Conservation (phyloP, 2,888 invertebrate species). For the Chouioia cunea region DNA sequence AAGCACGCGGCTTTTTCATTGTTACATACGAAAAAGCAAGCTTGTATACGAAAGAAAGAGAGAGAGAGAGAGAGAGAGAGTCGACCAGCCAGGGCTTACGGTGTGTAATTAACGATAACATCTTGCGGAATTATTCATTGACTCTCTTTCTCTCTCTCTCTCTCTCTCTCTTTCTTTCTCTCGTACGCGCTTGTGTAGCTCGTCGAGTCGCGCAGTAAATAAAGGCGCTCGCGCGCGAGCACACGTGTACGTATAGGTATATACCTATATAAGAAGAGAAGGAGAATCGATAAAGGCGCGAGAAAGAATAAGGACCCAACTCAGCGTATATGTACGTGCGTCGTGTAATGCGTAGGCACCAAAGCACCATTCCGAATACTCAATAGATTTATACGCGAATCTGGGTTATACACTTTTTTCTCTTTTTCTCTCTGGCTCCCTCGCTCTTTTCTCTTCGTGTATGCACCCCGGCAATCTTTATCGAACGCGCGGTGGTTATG, state of each 20-base stretch:
- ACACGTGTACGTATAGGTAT: slow-evolving; percentile 5
- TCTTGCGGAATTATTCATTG: slow-evolving; percentile 64
- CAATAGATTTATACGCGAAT: slow-evolving; percentile 32
- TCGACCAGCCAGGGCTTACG: no score
- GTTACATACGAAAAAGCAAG: slow-evolving; percentile 31
- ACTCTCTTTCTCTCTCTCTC: slow-evolving; percentile 30
- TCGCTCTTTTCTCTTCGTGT: no score
- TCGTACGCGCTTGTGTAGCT: not conserved
- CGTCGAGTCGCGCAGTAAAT: not conserved
- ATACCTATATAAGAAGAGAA: not conserved
- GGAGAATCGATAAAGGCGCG: slow-evolving; percentile 12
- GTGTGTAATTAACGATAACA: slow-evolving; percentile 64
- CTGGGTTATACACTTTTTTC: slow-evolving; percentile 41
- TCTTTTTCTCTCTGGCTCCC: no score
- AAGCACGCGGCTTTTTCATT: slow-evolving; percentile 32
- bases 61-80: slow-evolving; percentile 38
- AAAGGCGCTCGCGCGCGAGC: no score
- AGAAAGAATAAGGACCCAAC: not conserved
- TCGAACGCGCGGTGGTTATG: no score
- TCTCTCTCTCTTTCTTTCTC: slow-evolving; percentile 12
- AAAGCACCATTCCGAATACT: slow-evolving; percentile 12
- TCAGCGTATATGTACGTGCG: not conserved
- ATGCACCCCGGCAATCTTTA: no score
- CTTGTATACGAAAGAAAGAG: slow-evolving; percentile 40
- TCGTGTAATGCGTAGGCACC: not conserved